phyloP scores from a whole-genome alignment of 2,797 vertebrate genomes.

The Lophius americanus region DNA sequence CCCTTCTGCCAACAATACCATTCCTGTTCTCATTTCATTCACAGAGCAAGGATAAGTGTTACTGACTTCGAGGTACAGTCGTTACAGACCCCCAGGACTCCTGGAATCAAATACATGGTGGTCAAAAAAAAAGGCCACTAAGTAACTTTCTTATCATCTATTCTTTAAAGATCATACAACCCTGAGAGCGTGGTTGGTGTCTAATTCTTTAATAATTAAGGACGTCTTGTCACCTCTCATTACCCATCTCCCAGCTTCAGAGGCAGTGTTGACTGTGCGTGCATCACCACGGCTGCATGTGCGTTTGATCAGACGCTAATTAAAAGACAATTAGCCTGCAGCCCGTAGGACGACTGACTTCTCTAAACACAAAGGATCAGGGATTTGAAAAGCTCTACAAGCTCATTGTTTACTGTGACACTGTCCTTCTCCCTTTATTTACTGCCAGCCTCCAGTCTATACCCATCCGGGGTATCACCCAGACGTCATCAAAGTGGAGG shows the following conservation, averaged over 20 bases:
- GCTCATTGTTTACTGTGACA: conserved; percentile 69
- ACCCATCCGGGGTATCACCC: no score
- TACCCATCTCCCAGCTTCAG: not conserved
- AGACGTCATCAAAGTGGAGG: no score
- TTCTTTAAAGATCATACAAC: not conserved
- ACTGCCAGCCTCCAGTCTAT: conserved; percentile 8
- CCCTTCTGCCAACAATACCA: not conserved
- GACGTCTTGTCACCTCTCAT: conserved; percentile 39
- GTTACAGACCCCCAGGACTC: not conserved
- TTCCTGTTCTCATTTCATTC: not conserved
- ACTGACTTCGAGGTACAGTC: not conserved
- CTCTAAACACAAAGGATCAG: conserved; percentile 63
- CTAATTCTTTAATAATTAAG: no score
- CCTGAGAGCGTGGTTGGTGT: not conserved
- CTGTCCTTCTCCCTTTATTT: conserved; percentile 48
- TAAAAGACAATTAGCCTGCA: conserved; percentile 80
- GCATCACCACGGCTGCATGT: conserved; percentile 22
- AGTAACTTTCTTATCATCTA: no score
- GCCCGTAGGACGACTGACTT: conserved; percentile 66
- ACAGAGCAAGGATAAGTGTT: conserved; percentile 8
- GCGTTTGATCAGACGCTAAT: conserved; percentile 75
- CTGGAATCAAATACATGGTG: not conserved
- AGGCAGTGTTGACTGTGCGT: conserved; percentile 32
- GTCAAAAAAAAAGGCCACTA: conserved; percentile 5
- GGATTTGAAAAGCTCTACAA: conserved; percentile 57